Conservation (phyloP, 2,888 invertebrate genomes). For the Gibbula magus region DNA sequence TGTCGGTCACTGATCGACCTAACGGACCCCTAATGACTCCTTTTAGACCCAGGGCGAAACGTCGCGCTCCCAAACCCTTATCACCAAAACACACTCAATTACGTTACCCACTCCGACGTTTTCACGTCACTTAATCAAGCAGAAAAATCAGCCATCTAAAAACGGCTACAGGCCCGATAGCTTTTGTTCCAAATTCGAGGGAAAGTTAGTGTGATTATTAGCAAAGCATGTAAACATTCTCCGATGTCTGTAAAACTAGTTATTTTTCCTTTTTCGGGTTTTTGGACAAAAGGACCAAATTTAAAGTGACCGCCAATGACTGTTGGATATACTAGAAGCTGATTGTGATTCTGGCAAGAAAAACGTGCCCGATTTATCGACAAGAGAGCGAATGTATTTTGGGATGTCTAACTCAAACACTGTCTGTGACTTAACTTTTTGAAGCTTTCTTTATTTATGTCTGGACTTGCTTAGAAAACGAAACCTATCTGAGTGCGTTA, state of each 20-base stretch:
- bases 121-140: constrained; percentile 25
- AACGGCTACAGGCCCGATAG: background rate
- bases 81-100: constrained; percentile 31
- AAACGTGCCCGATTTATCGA: background rate
- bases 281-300: background rate
- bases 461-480: too few relatives aligned
- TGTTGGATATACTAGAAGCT: background rate
- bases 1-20: background rate
- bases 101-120: constrained; percentile 21
- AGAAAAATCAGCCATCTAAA: constrained; percentile 20
- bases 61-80: background rate
- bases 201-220: constrained; percentile 5
- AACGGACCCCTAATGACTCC: background rate
- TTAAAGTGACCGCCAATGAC: background rate
- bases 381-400: background rate
- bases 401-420: background rate
- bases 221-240: constrained; percentile 18
- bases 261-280: background rate
- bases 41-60: background rate
- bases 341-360: background rate
- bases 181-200: background rate
- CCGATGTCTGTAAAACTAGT: background rate
- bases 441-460: too few relatives aligned
- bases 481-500: too few relatives aligned
- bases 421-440: background rate